Percentiles rank a stretch among this genome's conserved stretches.
Evolutionary conservation across 2,888 invertebrate species (phyloP).

Genomic region (Drosophila neotestacea): DNA sequence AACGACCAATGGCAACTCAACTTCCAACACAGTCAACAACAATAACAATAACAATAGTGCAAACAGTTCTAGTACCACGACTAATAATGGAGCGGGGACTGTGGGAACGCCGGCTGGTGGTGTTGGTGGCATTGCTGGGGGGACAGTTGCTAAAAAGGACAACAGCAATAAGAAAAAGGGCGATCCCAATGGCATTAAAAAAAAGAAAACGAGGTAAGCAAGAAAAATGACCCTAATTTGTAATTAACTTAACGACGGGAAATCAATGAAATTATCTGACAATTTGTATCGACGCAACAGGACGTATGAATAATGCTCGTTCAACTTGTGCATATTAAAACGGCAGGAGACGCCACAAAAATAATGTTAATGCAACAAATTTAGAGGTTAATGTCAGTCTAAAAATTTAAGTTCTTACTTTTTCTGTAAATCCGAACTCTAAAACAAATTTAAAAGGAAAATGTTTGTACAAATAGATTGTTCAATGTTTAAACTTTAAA

Average conservation of each 20-base stretch:
- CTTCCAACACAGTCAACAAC: constrained; percentile 17
- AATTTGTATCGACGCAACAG: constrained; percentile 39
- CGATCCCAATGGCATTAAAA: constrained; percentile 94
- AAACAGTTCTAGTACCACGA: constrained; percentile 4
- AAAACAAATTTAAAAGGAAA: background rate
- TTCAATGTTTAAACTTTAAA: no score
- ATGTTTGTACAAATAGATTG: background rate
- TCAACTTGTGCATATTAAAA: constrained; percentile 36
- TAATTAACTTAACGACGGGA: constrained; percentile 77
- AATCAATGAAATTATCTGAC: constrained; percentile 76
- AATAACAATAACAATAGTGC: constrained; percentile 26
- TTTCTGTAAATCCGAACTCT: background rate
- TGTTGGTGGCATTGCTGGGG: constrained; percentile 24
- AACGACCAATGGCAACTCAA: constrained; percentile 49
- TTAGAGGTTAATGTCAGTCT: background rate
- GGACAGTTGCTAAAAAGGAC: constrained; percentile 87
- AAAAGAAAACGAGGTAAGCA: constrained; percentile 94
- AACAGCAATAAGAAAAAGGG: constrained; percentile 89
- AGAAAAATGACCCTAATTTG: background rate
- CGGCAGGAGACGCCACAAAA: constrained; percentile 14
- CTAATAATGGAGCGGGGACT: constrained; percentile 22
- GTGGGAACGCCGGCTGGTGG: constrained; percentile 12
- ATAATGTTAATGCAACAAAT: background rate
- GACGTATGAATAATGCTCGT: constrained; percentile 65
- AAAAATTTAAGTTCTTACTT: no score